These are phyloP conservation scores for Panthera uncia DNA, from an alignment of 2,113 vertebrate species.

Conservation along the genomic window DNA sequence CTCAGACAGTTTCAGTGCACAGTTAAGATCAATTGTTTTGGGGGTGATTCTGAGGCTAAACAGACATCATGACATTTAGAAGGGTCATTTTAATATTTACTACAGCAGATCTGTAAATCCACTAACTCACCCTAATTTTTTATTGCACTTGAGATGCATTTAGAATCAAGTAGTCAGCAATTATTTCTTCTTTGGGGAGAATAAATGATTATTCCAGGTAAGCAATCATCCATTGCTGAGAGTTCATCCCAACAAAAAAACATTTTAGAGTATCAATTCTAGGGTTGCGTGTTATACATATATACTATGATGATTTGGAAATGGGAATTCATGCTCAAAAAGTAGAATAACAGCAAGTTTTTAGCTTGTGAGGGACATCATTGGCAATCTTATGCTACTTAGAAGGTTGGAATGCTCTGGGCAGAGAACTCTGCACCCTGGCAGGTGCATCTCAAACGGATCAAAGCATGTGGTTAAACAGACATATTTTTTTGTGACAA, in stretches of 20 bases:
- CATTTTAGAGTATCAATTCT: not conserved
- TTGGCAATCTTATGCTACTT: not conserved
- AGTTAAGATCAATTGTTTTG: not conserved
- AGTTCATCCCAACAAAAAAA: not conserved
- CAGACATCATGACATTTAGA: not conserved
- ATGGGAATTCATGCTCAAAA: not conserved
- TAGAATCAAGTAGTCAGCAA: conserved; percentile 37
- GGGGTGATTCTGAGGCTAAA: not conserved
- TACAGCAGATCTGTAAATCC: not conserved
- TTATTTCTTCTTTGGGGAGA: conserved; percentile 36
- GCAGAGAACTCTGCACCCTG: not conserved
- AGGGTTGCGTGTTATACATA: not conserved
- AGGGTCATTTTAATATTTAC: conserved; percentile 4
- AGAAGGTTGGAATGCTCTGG: not conserved
- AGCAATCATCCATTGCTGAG: not conserved
- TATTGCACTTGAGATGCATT: not conserved
- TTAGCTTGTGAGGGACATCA: not conserved
- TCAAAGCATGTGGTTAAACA: not conserved
- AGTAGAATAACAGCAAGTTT: not conserved
- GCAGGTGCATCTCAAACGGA: not conserved
- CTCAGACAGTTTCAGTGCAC: not conserved
- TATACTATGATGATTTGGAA: not conserved
- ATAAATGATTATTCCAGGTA: not conserved
- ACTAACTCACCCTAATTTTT: conserved; percentile 43
- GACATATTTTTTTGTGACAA: not conserved